Conservation (phyloP, 2,888 invertebrate genomes). For the Nemapogon koenigi region DNA sequence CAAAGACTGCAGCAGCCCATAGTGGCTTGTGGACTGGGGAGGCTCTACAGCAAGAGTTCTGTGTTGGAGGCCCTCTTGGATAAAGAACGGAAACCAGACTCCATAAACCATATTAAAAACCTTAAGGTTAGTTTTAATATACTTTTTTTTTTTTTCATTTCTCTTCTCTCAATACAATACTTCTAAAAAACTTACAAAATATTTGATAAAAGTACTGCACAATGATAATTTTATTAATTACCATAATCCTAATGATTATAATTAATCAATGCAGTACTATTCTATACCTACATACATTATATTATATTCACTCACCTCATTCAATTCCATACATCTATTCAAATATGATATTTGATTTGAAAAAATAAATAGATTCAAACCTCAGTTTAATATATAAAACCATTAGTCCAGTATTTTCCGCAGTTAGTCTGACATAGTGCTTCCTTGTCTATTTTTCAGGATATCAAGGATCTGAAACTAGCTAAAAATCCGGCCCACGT, state of each 20-base stretch:
- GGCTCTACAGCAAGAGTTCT: constrained; percentile 92
- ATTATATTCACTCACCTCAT: neutral
- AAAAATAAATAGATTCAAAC: too few species aligned
- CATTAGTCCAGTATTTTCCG: too few species aligned
- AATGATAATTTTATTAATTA: too few species aligned
- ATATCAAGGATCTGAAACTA: constrained; percentile 86
- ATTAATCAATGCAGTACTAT: too few species aligned
- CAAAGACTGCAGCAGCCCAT: constrained; percentile 86
- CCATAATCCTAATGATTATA: too few species aligned
- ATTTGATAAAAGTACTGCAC: too few species aligned
- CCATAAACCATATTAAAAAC: constrained; percentile 78
- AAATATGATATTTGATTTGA: neutral
- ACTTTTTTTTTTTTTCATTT: too few species aligned
- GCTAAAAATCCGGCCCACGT: constrained; percentile 84
- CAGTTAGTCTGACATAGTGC: too few species aligned
- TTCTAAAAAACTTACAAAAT: too few species aligned
- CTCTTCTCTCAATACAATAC: too few species aligned
- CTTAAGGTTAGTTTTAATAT: constrained; percentile 76
- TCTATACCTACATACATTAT: too few species aligned
- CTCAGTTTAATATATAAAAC: too few species aligned
- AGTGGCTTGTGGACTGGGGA: constrained; percentile 90
- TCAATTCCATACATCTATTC: neutral
- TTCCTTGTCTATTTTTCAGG: constrained; percentile 50
- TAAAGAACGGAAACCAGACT: constrained; percentile 75
- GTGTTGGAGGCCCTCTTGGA: constrained; percentile 91